phyloP scores from a whole-genome alignment of 1,140 invertebrate species.

The Meloidogyne hapla region DNA sequence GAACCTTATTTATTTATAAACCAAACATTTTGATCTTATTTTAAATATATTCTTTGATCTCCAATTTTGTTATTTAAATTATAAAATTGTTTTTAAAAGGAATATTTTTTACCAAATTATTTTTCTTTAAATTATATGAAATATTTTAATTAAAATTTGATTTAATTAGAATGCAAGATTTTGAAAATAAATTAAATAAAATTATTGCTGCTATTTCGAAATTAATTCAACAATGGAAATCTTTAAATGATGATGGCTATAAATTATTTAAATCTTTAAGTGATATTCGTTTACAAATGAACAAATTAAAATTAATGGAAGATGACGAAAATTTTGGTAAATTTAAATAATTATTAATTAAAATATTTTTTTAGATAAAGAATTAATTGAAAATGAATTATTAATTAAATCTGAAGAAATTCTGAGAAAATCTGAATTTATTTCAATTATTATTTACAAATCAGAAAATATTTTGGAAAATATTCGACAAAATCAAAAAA shows the following conservation, averaged over 20 bases:
- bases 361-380: neutral
- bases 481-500: neutral
- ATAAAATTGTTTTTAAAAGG: neutral
- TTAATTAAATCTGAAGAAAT: constrained; percentile 16
- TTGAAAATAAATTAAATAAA: constrained; percentile 6
- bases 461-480: neutral
- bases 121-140: neutral
- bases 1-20: neutral
- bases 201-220: neutral
- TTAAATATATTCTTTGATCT: neutral
- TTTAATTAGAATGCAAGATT: constrained; percentile 10
- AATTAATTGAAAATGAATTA: neutral
- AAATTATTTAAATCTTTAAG: constrained; percentile 5
- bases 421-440: constrained; percentile 11
- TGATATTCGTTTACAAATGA: constrained; percentile 6
- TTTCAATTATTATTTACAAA: neutral
- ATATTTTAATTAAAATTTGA: no score
- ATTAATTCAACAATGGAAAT: constrained; percentile 19
- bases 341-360: neutral
- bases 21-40: neutral
- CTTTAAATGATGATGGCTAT: neutral
- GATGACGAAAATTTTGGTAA: neutral
- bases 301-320: neutral
- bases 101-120: neutral
- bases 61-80: constrained; percentile 3